Conservation (phyloP, 2,113 vertebrate genomes). For the Micromys minutus region DNA sequence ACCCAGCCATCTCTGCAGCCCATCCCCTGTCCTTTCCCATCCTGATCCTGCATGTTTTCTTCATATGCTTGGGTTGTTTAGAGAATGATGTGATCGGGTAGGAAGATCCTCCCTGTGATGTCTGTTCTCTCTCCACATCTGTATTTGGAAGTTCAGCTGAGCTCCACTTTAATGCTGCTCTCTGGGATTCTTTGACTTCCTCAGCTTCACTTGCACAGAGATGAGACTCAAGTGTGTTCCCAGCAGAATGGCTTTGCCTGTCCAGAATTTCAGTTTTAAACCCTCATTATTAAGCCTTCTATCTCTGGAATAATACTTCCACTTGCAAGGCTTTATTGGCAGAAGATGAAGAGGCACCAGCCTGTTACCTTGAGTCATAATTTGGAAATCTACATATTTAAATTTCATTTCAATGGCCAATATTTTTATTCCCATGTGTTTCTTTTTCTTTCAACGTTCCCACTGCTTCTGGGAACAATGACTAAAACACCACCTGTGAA, state of each 20-base stretch:
- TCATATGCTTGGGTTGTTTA: not conserved
- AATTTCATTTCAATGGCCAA: conserved; percentile 52
- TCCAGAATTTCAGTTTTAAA: conserved; percentile 43
- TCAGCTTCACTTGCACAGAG: conserved; percentile 23
- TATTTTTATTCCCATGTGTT: conserved; percentile 52
- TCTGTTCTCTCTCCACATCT: not conserved
- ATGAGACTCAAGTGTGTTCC: conserved; percentile 24
- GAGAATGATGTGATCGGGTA: not conserved
- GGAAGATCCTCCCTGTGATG: not conserved
- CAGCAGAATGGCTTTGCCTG: conserved; percentile 33
- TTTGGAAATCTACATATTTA: conserved; percentile 56
- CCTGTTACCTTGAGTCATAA: conserved; percentile 66
- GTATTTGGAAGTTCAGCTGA: not conserved
- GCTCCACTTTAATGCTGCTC: not conserved
- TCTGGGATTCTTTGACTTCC: not conserved
- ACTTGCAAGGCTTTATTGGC: conserved; percentile 60
- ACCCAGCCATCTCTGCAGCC: not conserved
- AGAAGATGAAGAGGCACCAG: conserved; percentile 48
- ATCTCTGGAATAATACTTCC: conserved; percentile 55
- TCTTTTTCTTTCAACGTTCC: conserved; percentile 32
- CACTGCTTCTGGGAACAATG: conserved; percentile 54
- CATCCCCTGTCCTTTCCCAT: not conserved
- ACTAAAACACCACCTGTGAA: conserved; percentile 67
- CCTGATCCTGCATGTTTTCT: not conserved
- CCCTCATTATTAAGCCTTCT: conserved; percentile 52